These are phyloP conservation scores for Cyprinus carpio DNA, from an alignment of 2,113 vertebrate species.

Conservation along the genomic window DNA sequence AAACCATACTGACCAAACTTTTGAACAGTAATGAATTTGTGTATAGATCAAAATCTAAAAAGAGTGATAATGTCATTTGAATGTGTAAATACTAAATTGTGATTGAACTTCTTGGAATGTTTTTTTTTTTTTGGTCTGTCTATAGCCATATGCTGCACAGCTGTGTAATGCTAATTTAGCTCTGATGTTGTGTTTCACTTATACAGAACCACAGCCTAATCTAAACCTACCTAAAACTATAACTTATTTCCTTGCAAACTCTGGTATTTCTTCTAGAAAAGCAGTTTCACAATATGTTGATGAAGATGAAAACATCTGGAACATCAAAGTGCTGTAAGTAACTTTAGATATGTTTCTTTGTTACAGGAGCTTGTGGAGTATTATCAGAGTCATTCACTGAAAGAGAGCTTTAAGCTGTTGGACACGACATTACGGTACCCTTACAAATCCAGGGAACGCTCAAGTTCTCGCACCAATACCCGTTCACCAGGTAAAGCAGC, in stretches of 20 bases:
- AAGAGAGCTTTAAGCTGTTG: conserved; percentile 97
- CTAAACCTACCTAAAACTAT: background rate
- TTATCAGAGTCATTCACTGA: conserved; percentile 94
- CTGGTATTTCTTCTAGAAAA: background rate
- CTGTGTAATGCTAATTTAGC: background rate
- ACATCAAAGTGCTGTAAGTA: background rate
- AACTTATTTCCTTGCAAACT: background rate
- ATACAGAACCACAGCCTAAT: background rate
- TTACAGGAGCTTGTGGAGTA: conserved; percentile 95
- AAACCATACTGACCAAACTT: background rate
- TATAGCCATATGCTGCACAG: background rate
- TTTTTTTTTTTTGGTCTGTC: background rate
- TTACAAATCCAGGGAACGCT: conserved; percentile 89
- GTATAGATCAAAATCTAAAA: background rate
- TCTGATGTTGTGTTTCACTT: background rate
- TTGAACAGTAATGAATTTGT: background rate
- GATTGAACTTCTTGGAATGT: too few relatives aligned
- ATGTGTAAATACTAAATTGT: background rate
- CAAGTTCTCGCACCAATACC: conserved; percentile 79
- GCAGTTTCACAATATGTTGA: background rate
- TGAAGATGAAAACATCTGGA: background rate
- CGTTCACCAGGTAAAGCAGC: conserved; percentile 85
- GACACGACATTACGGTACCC: conserved; percentile 92
- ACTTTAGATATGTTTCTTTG: background rate
- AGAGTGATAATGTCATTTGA: background rate